phyloP scores from a whole-genome alignment of 1,140 invertebrate genomes.

The Dendroctonus ponderosae region DNA sequence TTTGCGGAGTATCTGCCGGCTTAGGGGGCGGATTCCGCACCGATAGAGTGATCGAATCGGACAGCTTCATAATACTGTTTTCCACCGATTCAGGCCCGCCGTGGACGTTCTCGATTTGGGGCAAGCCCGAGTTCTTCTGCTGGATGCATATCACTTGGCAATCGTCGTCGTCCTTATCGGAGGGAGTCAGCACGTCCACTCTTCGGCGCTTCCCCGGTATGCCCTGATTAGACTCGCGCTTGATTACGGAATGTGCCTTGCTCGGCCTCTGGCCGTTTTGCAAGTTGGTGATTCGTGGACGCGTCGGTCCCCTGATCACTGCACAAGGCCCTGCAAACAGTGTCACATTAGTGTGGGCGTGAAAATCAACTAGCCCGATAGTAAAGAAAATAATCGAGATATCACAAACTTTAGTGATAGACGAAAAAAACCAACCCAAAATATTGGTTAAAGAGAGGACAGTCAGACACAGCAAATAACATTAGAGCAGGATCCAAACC shows the following conservation, averaged over 20 bases:
- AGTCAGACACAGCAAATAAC: no score
- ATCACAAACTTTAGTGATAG: no score
- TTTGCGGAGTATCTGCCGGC: conserved; percentile 50
- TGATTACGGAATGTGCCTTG: conserved; percentile 30
- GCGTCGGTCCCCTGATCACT: conserved; percentile 11
- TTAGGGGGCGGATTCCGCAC: conserved; percentile 54
- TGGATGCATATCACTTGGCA: conserved; percentile 69
- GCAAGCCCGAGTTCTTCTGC: conserved; percentile 68
- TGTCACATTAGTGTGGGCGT: background rate
- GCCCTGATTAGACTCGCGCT: conserved; percentile 36
- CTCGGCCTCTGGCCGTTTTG: conserved; percentile 28
- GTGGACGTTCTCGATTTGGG: conserved; percentile 72
- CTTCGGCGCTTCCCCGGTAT: conserved; percentile 51
- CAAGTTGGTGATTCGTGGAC: conserved; percentile 33
- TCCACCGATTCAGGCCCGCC: conserved; percentile 49
- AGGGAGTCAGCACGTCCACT: conserved; percentile 58
- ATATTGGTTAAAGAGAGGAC: no score
- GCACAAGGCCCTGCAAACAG: conserved; percentile 17
- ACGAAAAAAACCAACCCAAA: no score
- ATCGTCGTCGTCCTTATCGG: conserved; percentile 61
- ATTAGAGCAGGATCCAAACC: no score
- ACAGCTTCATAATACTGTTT: conserved; percentile 61
- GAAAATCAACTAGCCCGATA: no score
- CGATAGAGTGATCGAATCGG: conserved; percentile 66
- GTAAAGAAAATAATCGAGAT: no score